Percentiles rank a stretch among this genome's conserved stretches.
phyloP scores from a whole-genome alignment of 2,888 invertebrate genomes.

The Globia sparganii region DNA sequence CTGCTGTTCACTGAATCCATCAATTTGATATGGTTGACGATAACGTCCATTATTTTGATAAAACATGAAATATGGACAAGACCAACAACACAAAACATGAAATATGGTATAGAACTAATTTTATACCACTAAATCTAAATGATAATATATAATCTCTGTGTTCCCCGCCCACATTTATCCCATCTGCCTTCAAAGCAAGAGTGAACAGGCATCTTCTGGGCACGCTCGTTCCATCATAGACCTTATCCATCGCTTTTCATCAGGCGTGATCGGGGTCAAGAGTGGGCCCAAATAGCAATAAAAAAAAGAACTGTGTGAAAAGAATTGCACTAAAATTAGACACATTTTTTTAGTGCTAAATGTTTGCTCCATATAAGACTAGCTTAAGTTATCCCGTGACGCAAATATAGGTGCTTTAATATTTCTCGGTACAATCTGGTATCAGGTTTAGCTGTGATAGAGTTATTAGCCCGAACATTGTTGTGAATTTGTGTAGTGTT shows the following conservation, averaged over 20 bases:
- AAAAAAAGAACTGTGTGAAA: too few relatives aligned
- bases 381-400: constrained; percentile 16
- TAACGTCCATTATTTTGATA: neutral
- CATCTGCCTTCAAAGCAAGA: too few relatives aligned
- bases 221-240: too few relatives aligned
- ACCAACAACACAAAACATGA: neutral
- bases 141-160: neutral
- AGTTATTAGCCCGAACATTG: constrained; percentile 44
- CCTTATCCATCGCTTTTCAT: too few relatives aligned
- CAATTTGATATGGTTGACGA: neutral
- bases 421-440: constrained; percentile 31
- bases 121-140: neutral
- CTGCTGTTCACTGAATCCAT: neutral
- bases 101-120: too few relatives aligned
- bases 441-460: constrained; percentile 37
- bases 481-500: constrained; percentile 47
- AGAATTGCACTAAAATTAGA: neutral
- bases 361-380: neutral
- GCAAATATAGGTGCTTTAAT: constrained; percentile 24
- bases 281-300: too few relatives aligned
- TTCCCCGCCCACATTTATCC: too few relatives aligned
- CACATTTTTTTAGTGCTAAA: neutral
- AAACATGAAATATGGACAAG: too few relatives aligned
- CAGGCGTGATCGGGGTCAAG: too few relatives aligned
- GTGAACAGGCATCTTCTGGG: too few relatives aligned